phyloP scores from a whole-genome alignment of 2,888 invertebrate genomes.

The Cephalotes varians region DNA sequence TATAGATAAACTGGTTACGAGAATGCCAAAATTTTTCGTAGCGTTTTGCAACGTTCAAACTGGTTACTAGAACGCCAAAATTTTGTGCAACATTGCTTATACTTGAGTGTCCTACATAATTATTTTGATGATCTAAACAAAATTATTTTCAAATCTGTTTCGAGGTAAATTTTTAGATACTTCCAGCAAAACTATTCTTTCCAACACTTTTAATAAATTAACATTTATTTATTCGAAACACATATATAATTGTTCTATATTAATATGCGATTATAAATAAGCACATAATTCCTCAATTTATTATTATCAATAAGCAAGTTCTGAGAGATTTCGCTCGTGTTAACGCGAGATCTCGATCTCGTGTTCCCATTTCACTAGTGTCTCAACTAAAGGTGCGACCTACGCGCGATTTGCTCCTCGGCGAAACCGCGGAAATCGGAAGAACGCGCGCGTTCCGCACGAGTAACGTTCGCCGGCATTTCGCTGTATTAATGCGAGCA shows the following conservation, averaged over 20 bases:
- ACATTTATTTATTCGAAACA: constrained; percentile 4
- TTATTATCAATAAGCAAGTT: constrained; percentile 13
- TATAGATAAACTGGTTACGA: too few relatives aligned
- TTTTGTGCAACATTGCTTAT: too few relatives aligned
- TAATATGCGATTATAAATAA: constrained; percentile 11
- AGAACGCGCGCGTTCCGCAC: constrained; percentile 61
- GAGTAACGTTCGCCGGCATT: constrained; percentile 55
- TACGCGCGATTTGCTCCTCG: constrained; percentile 49
- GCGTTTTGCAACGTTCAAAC: too few relatives aligned
- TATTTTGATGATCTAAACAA: too few relatives aligned
- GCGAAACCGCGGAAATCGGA: constrained; percentile 61
- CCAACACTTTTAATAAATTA: background rate
- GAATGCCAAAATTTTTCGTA: too few relatives aligned
- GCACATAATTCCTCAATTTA: background rate
- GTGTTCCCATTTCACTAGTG: constrained; percentile 31
- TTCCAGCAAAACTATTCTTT: too few relatives aligned
- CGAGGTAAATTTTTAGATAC: too few relatives aligned
- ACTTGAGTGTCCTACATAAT: too few relatives aligned
- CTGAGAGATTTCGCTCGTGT: constrained; percentile 55
- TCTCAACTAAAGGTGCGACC: constrained; percentile 15
- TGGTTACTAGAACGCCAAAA: too few relatives aligned
- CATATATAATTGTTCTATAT: background rate
- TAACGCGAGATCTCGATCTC: constrained; percentile 16
- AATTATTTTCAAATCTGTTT: too few relatives aligned
- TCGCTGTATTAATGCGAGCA: constrained; percentile 52